Conservation (phyloP, 2,888 invertebrate species). For the Lepeophtheirus nordmannii region DNA sequence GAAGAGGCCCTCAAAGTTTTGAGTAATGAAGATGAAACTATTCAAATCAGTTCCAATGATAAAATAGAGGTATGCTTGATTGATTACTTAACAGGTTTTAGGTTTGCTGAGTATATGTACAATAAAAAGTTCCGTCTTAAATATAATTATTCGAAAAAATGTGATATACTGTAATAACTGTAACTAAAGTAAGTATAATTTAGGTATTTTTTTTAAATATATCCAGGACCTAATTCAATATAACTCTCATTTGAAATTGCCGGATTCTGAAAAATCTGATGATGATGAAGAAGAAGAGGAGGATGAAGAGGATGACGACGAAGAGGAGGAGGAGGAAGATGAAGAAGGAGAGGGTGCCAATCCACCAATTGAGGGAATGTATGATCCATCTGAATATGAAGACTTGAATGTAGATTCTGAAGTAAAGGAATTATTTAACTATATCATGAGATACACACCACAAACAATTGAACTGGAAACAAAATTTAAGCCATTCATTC, state of each 20-base stretch:
- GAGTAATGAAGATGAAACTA: background rate
- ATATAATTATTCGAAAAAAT: too few species aligned
- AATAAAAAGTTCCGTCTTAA: too few species aligned
- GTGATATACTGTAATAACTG: too few species aligned
- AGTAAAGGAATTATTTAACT: conserved; percentile 78
- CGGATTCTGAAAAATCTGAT: background rate
- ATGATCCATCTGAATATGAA: conserved; percentile 69
- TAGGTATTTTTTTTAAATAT: too few species aligned
- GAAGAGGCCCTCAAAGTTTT: background rate
- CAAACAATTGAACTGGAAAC: conserved; percentile 77
- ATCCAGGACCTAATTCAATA: too few species aligned
- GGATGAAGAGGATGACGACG: conserved; percentile 33
- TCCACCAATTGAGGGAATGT: conserved; percentile 36
- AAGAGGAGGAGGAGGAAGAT: conserved; percentile 32
- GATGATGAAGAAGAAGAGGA: conserved; percentile 10
- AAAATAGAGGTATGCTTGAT: background rate
- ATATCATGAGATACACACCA: conserved; percentile 82
- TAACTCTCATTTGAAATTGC: too few species aligned
- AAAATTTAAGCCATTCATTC: conserved; percentile 80
- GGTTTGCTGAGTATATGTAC: too few species aligned
- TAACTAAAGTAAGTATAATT: too few species aligned
- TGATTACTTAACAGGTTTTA: too few species aligned
- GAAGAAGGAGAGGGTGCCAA: conserved; percentile 29
- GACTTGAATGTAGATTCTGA: conserved; percentile 64
- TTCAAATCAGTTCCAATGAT: conserved; percentile 2